Percentiles rank a stretch among this genome's conserved stretches.
Evolutionary conservation across 2,888 invertebrate genomes (phyloP).

Genomic region (Girardia tigrina): DNA sequence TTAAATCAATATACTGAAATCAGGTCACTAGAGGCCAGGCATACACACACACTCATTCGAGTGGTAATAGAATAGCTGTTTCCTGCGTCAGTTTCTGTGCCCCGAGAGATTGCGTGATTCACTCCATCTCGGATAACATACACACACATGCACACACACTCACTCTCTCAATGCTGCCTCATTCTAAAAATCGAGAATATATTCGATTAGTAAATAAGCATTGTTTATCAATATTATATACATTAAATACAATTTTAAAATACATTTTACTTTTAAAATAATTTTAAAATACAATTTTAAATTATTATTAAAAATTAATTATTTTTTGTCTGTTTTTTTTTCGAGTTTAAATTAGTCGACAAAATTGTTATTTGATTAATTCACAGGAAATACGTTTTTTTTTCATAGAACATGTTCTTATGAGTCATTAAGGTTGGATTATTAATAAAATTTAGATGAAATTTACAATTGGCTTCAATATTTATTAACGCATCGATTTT

Average conservation of each 20-base stretch:
- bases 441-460: not conserved
- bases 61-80: not conserved
- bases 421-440: not conserved
- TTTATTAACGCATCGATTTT: not conserved
- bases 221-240: too few relatives aligned
- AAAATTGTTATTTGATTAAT: not conserved
- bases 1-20: constrained; percentile 14
- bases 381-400: too few relatives aligned
- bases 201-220: too few relatives aligned
- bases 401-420: too few relatives aligned
- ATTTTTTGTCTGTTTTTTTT: not conserved
- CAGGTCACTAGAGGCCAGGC: not conserved
- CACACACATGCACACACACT: too few relatives aligned
- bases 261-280: not conserved
- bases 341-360: not conserved
- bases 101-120: constrained; percentile 3
- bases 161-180: not conserved
- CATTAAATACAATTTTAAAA: not conserved
- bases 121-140: not conserved
- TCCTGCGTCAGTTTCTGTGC: not conserved
- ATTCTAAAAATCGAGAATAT: not conserved
- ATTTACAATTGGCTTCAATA: not conserved
- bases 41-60: not conserved
- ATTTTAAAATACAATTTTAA: not conserved
- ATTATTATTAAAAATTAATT: not conserved